Percentiles rank a stretch among this genome's conserved stretches.
Conservation (phyloP, 2,797 vertebrate genomes). For the Nannoperca australis region DNA sequence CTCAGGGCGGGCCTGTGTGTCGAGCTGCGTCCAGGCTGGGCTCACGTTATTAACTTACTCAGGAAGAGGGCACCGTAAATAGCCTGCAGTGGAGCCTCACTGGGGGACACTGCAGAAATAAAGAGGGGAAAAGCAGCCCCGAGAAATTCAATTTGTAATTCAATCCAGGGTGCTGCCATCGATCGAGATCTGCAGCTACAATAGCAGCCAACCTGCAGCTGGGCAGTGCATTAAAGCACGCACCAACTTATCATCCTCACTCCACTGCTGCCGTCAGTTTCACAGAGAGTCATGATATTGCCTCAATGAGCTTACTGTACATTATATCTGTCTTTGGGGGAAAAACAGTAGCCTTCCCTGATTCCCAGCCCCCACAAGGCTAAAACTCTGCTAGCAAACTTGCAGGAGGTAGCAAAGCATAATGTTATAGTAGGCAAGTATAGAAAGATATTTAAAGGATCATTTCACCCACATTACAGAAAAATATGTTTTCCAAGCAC, state of each 20-base stretch:
- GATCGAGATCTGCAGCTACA: conserved; percentile 74
- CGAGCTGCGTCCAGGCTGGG: conserved; percentile 65
- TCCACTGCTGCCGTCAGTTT: conserved; percentile 15
- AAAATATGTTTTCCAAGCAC: conserved; percentile 1
- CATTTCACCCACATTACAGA: background rate
- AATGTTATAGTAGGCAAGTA: background rate
- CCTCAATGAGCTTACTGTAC: background rate
- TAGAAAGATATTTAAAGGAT: background rate
- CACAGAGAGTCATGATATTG: conserved; percentile 2
- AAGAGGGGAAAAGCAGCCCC: conserved; percentile 74
- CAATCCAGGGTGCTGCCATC: conserved; percentile 81
- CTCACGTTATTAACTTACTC: conserved; percentile 83
- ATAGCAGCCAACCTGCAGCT: conserved; percentile 60
- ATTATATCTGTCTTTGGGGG: background rate
- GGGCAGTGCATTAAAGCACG: conserved; percentile 47
- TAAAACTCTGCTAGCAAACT: background rate
- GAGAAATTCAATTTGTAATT: conserved; percentile 86
- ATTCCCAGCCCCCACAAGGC: background rate
- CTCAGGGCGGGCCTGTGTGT: conserved; percentile 72
- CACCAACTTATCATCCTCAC: conserved; percentile 40
- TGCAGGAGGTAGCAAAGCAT: background rate
- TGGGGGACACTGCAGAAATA: conserved; percentile 76
- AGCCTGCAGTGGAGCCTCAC: conserved; percentile 77
- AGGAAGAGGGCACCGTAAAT: conserved; percentile 80
- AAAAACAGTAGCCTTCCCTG: background rate